Evolutionary conservation across 2,113 vertebrate species (phyloP).

Genomic region (Calypte anna): DNA sequence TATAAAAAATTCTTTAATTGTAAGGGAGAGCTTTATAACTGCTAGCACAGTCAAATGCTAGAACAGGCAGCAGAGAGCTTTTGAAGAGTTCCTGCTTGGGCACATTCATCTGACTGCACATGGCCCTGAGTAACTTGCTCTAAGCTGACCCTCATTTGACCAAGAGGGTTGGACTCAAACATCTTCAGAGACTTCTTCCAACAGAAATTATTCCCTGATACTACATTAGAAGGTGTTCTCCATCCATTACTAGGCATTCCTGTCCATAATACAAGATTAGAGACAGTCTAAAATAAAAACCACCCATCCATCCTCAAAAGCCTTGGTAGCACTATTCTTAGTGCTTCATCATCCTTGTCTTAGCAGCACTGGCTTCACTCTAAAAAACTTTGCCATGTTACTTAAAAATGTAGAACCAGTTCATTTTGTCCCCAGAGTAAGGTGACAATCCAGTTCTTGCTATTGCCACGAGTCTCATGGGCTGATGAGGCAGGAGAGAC

Average conservation of each 20-base stretch:
- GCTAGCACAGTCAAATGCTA: not conserved
- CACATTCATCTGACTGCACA: not conserved
- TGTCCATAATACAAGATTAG: not conserved
- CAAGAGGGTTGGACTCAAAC: not conserved
- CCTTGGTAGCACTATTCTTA: not conserved
- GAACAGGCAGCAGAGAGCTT: not conserved
- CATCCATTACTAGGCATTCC: not conserved
- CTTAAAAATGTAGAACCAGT: not conserved
- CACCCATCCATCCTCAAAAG: not conserved
- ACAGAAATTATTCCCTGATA: not conserved
- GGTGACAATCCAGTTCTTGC: fast-evolving
- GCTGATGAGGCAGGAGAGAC: not conserved
- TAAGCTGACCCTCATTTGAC: not conserved
- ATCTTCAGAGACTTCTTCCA: not conserved
- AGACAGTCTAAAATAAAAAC: not conserved
- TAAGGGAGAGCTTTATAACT: not conserved
- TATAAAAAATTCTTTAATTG: not conserved
- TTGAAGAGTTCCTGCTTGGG: not conserved
- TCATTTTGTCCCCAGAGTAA: not conserved
- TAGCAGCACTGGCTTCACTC: not conserved
- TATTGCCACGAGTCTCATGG: not conserved
- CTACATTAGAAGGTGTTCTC: not conserved
- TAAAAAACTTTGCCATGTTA: not conserved
- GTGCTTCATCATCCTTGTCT: not conserved
- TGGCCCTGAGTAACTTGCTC: not conserved